Base-by-base conservation (phyloP, 92 coral and sea anemone genomes). In the Porites cylindrica region DNA sequence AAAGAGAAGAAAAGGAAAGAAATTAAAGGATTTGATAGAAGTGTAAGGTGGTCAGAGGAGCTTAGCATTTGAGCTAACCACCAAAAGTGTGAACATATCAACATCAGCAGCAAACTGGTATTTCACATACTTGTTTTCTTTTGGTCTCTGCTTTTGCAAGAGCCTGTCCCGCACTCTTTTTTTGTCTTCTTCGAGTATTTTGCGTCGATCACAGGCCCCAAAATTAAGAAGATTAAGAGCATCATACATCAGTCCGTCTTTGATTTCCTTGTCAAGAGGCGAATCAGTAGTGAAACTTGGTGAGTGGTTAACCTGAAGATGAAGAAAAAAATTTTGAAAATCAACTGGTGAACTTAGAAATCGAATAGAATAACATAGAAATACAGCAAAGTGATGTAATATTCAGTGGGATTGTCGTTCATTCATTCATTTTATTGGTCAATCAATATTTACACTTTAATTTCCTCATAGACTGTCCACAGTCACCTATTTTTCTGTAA, bases 201-300 rank as follows among this genome's bases (percentile, higher is more conserved):
- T 96, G 64, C 93, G 87, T 58, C 96, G 89, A 75, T 96, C 99
- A 79, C 99, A 96, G 6, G 99, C 98, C 24, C 91, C 95, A 82
- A 96, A 96, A 91, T 96, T 96, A 10, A 96, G 88, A 23, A 96
- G 79, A 74, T 79, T 85, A n/a, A 96, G 90, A 7, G 98, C 96
- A 72, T 96, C 99, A 51, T 85, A 74, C 89, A 97, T 93, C 23
- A 97, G 91, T 6, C 99, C 99, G 62, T 97, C 99, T 78, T 97
- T 97, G 90, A 97, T 96, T 66, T 97, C 99, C 82, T 92, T 97
- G 91, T 97, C 99, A 70, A 97, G 93, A 29, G 88, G 97, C 43
- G 99, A 97, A 70, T 97, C 99, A 18, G 99, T 97, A 16, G 98
- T 94, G 70, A 97, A 97, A 85, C 99, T 97, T 54, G 99, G 99